Evolutionary conservation across 2,113 vertebrate species (phyloP).

Genomic region (Pseudorhombus dupliciocellatus): DNA sequence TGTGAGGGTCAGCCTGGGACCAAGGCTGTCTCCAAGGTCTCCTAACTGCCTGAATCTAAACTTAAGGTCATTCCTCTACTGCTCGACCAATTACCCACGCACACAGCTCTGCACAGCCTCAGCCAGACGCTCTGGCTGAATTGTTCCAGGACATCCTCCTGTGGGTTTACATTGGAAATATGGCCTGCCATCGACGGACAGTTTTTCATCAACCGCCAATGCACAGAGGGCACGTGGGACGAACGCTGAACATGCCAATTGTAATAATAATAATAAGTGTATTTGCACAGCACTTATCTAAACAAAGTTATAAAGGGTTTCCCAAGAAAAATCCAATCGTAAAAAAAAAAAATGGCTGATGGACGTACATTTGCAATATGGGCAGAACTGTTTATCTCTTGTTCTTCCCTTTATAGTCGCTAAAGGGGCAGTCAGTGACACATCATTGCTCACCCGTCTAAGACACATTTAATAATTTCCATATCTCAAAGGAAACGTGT

Average conservation of each 20-base stretch:
- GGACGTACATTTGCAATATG: slow-evolving; percentile 41
- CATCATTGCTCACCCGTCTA: slow-evolving; percentile 7
- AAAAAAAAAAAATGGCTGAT: slow-evolving; percentile 41
- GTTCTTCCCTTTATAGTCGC: slow-evolving; percentile 12
- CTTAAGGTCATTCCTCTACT: slow-evolving; percentile 76
- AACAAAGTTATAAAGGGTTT: too few species aligned
- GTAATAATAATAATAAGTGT: too few species aligned
- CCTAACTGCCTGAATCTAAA: slow-evolving; percentile 71
- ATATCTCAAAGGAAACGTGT: slow-evolving; percentile 67
- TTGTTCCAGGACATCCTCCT: slow-evolving; percentile 76
- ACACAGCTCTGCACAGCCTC: slow-evolving; percentile 68
- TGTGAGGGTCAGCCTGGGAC: slow-evolving; percentile 63
- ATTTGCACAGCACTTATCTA: too few species aligned
- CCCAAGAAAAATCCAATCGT: too few species aligned
- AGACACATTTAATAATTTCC: slow-evolving; percentile 60
- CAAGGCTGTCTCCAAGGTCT: slow-evolving; percentile 71
- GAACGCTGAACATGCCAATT: slow-evolving; percentile 57
- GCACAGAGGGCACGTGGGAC: slow-evolving; percentile 36
- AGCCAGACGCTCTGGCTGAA: slow-evolving; percentile 65
- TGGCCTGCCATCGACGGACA: slow-evolving; percentile 57
- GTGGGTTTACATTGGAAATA: slow-evolving; percentile 73
- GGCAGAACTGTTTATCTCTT: background rate
- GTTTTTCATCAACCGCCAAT: slow-evolving; percentile 68
- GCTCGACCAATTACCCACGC: slow-evolving; percentile 72
- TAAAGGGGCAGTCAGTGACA: slow-evolving; percentile 16